Evolutionary conservation across 1,140 invertebrate species (phyloP), one percentile per base, ranked within the genome.

Genomic region (Drosophila truncata): DNA sequence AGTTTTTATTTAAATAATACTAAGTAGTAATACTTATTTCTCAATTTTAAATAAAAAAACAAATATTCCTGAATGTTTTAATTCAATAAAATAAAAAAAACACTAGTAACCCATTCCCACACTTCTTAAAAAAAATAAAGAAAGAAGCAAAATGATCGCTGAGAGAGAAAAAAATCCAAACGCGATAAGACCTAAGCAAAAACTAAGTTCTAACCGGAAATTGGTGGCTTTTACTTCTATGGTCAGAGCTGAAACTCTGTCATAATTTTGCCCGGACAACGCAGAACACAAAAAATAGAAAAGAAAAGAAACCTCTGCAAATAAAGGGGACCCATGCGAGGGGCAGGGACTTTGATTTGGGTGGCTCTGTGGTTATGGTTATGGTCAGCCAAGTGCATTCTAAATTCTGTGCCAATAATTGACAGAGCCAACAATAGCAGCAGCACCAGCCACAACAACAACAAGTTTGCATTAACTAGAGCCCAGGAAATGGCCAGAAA

Each of bases 401-500:
- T 75, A 80, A 83, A 86, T 86, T 86, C 71, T 87, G 64, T 80
- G 74, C 63, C 83, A 88, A 87, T 86, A 86, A 86, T 86, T 86
- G 83, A 86, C 83, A 86, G 85, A 86, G 58, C 57, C 57, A 78
- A 82, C 74, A 79, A 76, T 37, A 78, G 59, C 16, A 64, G 50
- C 49, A 62, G 70, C 50, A 63, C 16, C 23, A 66, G 46, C 29
- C 29, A 7, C 37, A 18, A 9, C n/a, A 18, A 3, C 49, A 66
- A 57, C 29, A 52, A 50, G n/a, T 44, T 60, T 33, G 69, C 69
- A 72, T 72, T 72, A 78, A 74, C 49, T 52, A 57, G 49, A 64
- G 59, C 58, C 46, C 39, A 42, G 59, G 60, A 80, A 87, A 62
- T 79, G 78, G 82, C 61, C 50, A 66, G 57, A 47, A 63, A 71